A percentile compares a stretch with the other conserved stretches of the same genome.
Conservation (phyloP, 2,888 invertebrate genomes). For the Orchesella flavescens region DNA sequence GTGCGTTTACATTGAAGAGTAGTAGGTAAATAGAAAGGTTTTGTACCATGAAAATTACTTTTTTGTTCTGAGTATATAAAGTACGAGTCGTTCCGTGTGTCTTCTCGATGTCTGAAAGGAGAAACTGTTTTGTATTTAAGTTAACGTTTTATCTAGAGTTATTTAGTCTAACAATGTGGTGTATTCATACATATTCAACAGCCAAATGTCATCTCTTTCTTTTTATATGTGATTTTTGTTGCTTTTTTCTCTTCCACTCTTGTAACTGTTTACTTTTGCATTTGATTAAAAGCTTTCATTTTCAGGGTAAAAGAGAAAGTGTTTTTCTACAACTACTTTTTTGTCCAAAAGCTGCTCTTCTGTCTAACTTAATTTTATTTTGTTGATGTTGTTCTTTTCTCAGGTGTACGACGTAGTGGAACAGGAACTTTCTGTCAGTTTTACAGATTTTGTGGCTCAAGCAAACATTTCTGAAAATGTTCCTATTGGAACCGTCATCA, state of each 20-base stretch:
- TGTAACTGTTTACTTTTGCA: background rate
- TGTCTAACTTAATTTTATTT: background rate
- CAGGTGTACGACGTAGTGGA: conserved; percentile 89
- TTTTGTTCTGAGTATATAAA: too few species aligned
- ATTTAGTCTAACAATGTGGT: background rate
- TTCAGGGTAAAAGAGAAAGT: background rate
- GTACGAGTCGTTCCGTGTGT: too few species aligned
- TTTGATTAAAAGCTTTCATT: conserved; percentile 5
- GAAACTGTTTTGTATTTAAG: too few species aligned
- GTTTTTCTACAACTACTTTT: background rate
- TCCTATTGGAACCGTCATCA: conserved; percentile 84
- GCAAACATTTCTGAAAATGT: conserved; percentile 87
- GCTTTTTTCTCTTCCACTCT: background rate
- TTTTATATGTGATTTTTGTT: background rate
- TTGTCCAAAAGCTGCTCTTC: background rate
- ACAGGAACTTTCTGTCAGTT: conserved; percentile 87
- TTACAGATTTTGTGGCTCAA: conserved; percentile 85
- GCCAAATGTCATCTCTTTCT: conserved; percentile 1
- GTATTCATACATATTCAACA: conserved; percentile 5
- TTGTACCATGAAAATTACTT: too few species aligned
- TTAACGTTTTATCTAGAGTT: too few species aligned
- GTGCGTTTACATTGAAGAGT: too few species aligned
- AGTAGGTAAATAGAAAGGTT: too few species aligned
- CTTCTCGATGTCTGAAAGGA: too few species aligned
- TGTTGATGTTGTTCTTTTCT: background rate